Evolutionary conservation across 2,113 vertebrate species (phyloP).

Genomic region (Oncorhynchus masou): DNA sequence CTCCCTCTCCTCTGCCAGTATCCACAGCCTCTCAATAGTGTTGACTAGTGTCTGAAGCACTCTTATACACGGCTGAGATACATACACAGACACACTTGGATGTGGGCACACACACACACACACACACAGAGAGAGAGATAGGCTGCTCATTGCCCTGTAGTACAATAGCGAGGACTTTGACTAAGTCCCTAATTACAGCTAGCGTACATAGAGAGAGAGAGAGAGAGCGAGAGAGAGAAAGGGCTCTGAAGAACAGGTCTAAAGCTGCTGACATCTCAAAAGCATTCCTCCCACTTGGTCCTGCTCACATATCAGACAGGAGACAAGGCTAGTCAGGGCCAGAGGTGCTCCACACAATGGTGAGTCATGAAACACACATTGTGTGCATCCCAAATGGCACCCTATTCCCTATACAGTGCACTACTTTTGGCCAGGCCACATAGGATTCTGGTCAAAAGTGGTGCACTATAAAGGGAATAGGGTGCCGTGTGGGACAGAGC

Average conservation of each 20-base stretch:
- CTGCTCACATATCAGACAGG: constrained; percentile 45
- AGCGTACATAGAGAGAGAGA: constrained; percentile 8
- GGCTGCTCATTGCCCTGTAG: not conserved
- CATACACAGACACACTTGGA: not conserved
- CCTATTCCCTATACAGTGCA: too few species aligned
- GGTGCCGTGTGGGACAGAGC: too few species aligned
- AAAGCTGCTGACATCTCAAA: constrained; percentile 56
- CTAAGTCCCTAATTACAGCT: constrained; percentile 26
- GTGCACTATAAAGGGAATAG: too few species aligned
- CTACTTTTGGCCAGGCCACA: too few species aligned
- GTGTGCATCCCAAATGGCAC: too few species aligned
- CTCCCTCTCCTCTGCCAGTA: constrained; percentile 15
- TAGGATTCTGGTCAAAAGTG: too few species aligned
- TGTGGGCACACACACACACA: not conserved
- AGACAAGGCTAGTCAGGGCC: not conserved
- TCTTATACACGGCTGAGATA: not conserved
- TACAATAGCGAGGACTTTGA: constrained; percentile 15
- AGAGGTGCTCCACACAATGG: constrained; percentile 12
- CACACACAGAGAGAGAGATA: too few species aligned
- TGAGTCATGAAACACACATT: too few species aligned
- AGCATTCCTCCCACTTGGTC: constrained; percentile 38
- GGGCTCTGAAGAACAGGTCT: constrained; percentile 36
- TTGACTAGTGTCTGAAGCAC: constrained; percentile 14
- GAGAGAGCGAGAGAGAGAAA: not conserved
- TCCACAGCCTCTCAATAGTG: constrained; percentile 10